phyloP scores from a whole-genome alignment of 1,140 invertebrate genomes.

The Temnothorax nylanderi region DNA sequence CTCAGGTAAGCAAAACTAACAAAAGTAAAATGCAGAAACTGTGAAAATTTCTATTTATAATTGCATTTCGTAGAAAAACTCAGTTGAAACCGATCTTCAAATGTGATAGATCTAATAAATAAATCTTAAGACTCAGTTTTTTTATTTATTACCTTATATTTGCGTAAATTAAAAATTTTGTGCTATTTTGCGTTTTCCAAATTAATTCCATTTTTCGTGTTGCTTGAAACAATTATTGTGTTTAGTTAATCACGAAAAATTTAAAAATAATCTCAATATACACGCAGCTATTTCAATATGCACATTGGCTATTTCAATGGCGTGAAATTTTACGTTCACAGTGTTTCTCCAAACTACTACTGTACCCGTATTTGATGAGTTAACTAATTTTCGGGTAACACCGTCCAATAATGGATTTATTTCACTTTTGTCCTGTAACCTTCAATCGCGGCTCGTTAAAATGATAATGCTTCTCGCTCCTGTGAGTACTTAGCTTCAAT shows the following conservation, averaged over 20 bases:
- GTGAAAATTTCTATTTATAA: not conserved
- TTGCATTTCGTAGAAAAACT: not conserved
- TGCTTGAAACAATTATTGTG: not conserved
- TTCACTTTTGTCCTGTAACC: not conserved
- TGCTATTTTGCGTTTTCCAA: not conserved
- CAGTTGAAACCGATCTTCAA: not conserved
- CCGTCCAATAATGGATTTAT: constrained; percentile 3
- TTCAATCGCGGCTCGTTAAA: not conserved
- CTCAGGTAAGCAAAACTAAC: constrained; percentile 88
- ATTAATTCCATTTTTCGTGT: not conserved
- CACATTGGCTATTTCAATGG: not conserved
- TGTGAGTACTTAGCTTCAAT: constrained; percentile 21
- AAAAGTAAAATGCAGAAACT: too few species aligned
- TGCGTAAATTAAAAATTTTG: not conserved
- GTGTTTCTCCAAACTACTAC: not conserved
- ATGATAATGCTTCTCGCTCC: not conserved
- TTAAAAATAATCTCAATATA: not conserved
- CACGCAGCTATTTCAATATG: too few species aligned
- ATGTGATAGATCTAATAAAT: not conserved
- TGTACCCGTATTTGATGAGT: not conserved
- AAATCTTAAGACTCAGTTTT: not conserved
- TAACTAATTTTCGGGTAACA: constrained; percentile 3
- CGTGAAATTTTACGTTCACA: not conserved
- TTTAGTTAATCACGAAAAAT: not conserved
- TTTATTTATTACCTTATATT: not conserved